phyloP scores from a whole-genome alignment of 1,140 invertebrate genomes.

The Mactra quadrangularis region DNA sequence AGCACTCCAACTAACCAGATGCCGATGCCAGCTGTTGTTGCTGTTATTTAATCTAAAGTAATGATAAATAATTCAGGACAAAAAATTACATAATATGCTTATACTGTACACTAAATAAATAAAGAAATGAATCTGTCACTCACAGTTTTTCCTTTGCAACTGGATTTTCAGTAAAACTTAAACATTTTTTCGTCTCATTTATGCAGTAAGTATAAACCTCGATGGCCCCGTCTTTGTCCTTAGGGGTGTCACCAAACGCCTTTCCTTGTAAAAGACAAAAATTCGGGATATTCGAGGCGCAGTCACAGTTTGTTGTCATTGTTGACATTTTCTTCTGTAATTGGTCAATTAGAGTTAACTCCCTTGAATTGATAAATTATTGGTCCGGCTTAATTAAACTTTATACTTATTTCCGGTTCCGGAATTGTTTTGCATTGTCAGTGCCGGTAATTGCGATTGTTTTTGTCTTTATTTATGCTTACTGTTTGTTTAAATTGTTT shows the following conservation, averaged over 20 bases:
- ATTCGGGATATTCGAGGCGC: constrained; percentile 26
- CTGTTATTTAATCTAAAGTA: no score
- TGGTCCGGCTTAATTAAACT: no score
- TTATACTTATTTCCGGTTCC: no score
- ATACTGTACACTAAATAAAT: no score
- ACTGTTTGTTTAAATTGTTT: no score
- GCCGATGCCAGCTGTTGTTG: no score
- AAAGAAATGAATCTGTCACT: no score
- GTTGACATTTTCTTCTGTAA: not conserved
- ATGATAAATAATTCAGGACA: no score
- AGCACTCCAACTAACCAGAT: no score
- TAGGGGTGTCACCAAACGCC: not conserved
- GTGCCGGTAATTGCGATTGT: no score
- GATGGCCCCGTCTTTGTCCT: constrained; percentile 36
- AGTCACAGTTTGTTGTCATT: constrained; percentile 48
- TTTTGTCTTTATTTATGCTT: not conserved
- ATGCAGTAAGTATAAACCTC: constrained; percentile 46
- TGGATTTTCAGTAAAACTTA: constrained; percentile 47
- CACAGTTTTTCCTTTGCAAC: constrained; percentile 40
- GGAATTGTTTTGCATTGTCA: no score
- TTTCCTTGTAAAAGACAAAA: constrained; percentile 23
- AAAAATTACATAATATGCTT: no score
- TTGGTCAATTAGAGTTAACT: constrained; percentile 65
- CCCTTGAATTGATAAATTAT: constrained; percentile 70
- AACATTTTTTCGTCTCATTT: constrained; percentile 34